Conservation (phyloP, 2,113 vertebrate genomes). For the Podocnemis expansa region DNA sequence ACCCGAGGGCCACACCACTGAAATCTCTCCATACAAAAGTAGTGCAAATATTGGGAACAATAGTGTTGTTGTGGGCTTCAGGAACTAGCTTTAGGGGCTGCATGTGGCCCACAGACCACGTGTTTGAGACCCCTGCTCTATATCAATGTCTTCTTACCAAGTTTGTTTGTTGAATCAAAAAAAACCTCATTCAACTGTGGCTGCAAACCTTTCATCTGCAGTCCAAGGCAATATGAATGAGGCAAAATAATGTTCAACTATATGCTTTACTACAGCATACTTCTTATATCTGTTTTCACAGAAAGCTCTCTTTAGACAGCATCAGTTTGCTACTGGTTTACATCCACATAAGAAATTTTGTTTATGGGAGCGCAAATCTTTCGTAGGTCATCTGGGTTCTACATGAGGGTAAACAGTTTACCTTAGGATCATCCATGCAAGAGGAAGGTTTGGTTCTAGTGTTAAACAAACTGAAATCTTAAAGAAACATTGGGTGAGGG, state of each 20-base stretch:
- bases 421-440: neutral
- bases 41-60: too few relatives aligned
- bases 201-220: neutral
- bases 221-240: neutral
- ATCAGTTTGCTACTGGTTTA: neutral
- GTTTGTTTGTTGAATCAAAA: neutral
- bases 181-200: neutral
- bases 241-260: neutral
- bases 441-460: neutral
- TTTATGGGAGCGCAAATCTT: neutral
- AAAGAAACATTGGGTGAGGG: neutral
- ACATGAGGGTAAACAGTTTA: neutral
- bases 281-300: neutral
- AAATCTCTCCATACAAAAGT: too few relatives aligned
- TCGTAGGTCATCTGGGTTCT: neutral
- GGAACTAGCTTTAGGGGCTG: too few relatives aligned
- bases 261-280: neutral
- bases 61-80: too few relatives aligned
- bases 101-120: too few relatives aligned
- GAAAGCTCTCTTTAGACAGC: neutral
- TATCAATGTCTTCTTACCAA: neutral
- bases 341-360: neutral
- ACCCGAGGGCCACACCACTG: too few relatives aligned
- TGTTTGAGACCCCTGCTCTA: too few relatives aligned
- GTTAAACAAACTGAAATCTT: slow-evolving; percentile 1